Conservation (phyloP, 2,113 vertebrate species). For the Natator depressus region DNA sequence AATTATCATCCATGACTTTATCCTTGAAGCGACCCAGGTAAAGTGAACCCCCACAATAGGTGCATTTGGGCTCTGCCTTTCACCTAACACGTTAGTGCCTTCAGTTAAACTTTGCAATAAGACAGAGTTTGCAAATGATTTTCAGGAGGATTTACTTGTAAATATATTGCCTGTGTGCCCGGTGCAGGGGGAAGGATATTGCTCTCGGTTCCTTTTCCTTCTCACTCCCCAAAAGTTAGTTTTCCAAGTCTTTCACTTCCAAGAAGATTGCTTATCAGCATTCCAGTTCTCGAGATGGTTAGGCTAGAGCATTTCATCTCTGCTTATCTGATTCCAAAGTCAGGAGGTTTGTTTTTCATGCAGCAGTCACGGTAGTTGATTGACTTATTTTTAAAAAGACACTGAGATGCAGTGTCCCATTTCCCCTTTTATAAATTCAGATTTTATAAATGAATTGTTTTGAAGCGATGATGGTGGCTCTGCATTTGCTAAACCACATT, state of each 20-base stretch:
- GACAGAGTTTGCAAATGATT: background rate
- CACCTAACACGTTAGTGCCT: background rate
- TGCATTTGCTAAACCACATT: background rate
- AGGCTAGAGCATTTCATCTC: background rate
- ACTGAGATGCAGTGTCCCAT: background rate
- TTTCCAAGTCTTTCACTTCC: background rate
- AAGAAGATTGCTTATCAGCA: background rate
- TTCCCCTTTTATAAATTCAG: background rate
- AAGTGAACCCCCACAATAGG: background rate
- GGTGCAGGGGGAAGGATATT: background rate
- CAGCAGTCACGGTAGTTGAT: background rate
- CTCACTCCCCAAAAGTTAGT: background rate
- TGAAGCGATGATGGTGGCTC: background rate
- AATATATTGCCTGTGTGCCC: background rate
- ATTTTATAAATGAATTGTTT: background rate
- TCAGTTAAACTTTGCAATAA: background rate
- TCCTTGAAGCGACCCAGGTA: slow-evolving; percentile 99
- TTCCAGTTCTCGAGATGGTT: background rate
- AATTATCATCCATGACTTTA: slow-evolving; percentile 99
- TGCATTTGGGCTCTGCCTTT: slow-evolving; percentile 3
- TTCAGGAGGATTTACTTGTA: background rate
- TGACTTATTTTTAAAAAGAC: background rate
- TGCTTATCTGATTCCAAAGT: background rate
- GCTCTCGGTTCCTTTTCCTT: background rate
- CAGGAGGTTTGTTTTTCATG: background rate